Percentiles rank a stretch among this genome's conserved stretches.
Evolutionary conservation across 2,888 invertebrate genomes (phyloP).

Genomic region (Ennomos fuscantarius): DNA sequence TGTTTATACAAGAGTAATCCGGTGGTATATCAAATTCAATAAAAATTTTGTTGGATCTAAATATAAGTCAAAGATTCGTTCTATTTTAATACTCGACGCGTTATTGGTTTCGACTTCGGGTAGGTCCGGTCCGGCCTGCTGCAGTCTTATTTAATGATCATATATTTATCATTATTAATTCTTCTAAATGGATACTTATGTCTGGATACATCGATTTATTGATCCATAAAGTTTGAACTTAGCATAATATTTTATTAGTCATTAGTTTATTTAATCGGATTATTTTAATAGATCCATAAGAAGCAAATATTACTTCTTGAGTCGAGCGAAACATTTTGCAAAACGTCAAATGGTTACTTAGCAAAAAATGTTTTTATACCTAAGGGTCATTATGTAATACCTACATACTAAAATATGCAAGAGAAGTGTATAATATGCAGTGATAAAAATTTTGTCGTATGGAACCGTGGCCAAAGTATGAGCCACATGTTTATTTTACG

Average conservation of each 20-base stretch:
- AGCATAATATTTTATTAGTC: neutral
- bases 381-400: too few relatives aligned
- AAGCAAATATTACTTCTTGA: too few relatives aligned
- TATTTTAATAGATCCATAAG: too few relatives aligned
- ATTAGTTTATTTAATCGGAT: too few relatives aligned
- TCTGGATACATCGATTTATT: slow-evolving; percentile 10
- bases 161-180: slow-evolving; percentile 37
- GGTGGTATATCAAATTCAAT: slow-evolving; percentile 18
- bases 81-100: slow-evolving; percentile 45
- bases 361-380: too few relatives aligned
- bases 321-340: too few relatives aligned
- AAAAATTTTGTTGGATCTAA: slow-evolving; percentile 20
- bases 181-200: neutral
- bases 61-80: slow-evolving; percentile 29
- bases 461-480: neutral
- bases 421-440: too few relatives aligned
- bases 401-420: too few relatives aligned
- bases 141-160: slow-evolving; percentile 42
- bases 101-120: slow-evolving; percentile 59
- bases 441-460: too few relatives aligned
- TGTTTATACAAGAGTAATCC: slow-evolving; percentile 41
- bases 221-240: slow-evolving; percentile 5
- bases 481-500: slow-evolving; percentile 1
- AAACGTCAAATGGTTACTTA: too few relatives aligned
- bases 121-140: slow-evolving; percentile 54